phyloP scores from a whole-genome alignment of 2,113 vertebrate species.

The Toxostoma redivivum region DNA sequence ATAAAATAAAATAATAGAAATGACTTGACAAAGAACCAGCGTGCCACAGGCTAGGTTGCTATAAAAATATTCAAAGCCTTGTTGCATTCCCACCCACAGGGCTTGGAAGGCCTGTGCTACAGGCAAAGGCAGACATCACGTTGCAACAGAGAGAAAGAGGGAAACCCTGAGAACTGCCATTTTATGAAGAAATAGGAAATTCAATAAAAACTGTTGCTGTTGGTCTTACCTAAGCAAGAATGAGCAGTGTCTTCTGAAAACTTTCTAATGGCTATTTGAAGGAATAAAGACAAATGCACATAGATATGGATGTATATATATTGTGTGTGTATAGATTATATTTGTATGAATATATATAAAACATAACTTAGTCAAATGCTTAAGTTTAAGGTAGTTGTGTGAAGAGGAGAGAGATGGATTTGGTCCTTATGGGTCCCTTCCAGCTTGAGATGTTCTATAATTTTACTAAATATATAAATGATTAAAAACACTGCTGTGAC shows the following conservation, averaged over 20 bases:
- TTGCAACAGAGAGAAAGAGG: not conserved
- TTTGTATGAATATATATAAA: not conserved
- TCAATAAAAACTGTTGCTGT: not conserved
- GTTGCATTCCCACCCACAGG: conserved; percentile 42
- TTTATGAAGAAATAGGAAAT: conserved; percentile 52
- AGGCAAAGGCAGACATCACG: conserved; percentile 29
- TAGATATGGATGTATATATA: not conserved
- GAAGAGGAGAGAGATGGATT: not conserved
- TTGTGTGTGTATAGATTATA: not conserved
- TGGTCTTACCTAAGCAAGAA: not conserved
- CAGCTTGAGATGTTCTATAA: not conserved
- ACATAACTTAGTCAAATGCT: not conserved
- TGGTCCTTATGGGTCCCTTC: not conserved
- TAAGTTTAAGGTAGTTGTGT: not conserved
- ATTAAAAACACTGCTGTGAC: not conserved
- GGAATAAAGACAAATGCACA: not conserved
- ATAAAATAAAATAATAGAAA: conserved; percentile 43
- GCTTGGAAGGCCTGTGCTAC: conserved; percentile 4
- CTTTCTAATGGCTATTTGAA: not conserved
- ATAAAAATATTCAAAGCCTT: conserved; percentile 74
- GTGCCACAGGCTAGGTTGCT: conserved; percentile 65
- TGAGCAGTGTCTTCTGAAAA: not conserved
- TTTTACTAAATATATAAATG: not conserved
- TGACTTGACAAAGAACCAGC: conserved; percentile 62
- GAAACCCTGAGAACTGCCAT: conserved; percentile 16